Percentiles rank a stretch among this genome's conserved stretches.
These are phyloP conservation scores for Uria aalge DNA, from an alignment of 2,113 vertebrate species.

Conservation along the genomic window DNA sequence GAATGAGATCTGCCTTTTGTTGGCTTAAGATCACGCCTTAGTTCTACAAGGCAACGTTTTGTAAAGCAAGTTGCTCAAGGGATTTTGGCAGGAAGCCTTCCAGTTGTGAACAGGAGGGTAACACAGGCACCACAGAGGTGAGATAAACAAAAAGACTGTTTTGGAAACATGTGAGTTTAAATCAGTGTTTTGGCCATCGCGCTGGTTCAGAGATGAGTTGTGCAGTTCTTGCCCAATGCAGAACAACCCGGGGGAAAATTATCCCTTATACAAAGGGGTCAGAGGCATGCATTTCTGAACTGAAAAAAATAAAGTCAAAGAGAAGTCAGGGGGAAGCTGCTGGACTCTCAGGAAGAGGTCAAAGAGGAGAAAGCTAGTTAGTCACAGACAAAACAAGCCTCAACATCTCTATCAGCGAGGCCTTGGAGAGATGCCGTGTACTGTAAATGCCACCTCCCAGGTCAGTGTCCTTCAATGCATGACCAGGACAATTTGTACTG, in stretches of 20 bases:
- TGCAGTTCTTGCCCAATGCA: background rate
- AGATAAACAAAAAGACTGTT: background rate
- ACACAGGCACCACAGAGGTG: background rate
- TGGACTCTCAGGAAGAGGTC: background rate
- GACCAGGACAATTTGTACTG: background rate
- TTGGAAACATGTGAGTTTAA: background rate
- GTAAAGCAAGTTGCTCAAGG: background rate
- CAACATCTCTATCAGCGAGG: background rate
- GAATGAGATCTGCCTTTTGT: background rate
- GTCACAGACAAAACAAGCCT: background rate
- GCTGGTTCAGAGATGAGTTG: background rate
- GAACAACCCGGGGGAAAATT: background rate
- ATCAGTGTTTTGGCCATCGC: background rate
- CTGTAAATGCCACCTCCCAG: background rate
- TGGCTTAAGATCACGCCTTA: background rate
- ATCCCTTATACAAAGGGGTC: background rate
- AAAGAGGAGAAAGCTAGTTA: background rate
- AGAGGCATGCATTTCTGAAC: background rate
- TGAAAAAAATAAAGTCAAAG: background rate
- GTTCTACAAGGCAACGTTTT: background rate
- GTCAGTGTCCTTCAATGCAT: conserved; percentile 8
- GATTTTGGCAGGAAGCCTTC: background rate
- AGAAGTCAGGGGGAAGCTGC: background rate
- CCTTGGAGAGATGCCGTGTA: background rate
- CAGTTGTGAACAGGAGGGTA: background rate